These are phyloP conservation scores for Telenomus remus DNA, from an alignment of 1,140 invertebrate genomes.

Conservation along the genomic window DNA sequence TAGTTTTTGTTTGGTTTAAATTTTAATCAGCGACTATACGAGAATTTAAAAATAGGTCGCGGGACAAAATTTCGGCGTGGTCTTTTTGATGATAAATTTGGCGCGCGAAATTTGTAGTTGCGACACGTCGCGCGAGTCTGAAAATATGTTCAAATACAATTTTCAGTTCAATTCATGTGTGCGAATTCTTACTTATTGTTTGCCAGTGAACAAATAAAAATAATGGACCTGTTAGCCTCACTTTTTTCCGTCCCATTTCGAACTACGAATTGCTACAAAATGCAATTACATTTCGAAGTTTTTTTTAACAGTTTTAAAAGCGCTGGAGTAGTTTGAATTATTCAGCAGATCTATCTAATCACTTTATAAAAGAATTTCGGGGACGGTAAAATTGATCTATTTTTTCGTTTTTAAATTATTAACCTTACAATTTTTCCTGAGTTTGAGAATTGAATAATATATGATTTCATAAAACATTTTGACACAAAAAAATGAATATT, in stretches of 20 bases:
- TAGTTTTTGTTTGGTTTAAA: background rate
- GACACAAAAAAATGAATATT: too few relatives aligned
- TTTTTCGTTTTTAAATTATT: too few relatives aligned
- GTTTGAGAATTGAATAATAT: too few relatives aligned
- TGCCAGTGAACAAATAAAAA: background rate
- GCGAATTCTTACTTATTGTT: background rate
- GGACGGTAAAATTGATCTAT: too few relatives aligned
- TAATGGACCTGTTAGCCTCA: background rate
- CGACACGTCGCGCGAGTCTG: background rate
- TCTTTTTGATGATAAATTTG: background rate
- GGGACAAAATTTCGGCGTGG: background rate
- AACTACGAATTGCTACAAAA: background rate
- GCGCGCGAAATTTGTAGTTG: background rate
- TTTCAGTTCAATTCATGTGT: background rate
- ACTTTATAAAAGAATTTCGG: too few relatives aligned
- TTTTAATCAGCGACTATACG: background rate
- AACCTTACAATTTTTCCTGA: too few relatives aligned
- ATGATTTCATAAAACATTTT: too few relatives aligned
- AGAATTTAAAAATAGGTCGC: background rate
- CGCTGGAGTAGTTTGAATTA: too few relatives aligned
- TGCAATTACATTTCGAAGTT: too few relatives aligned
- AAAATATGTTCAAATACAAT: slow-evolving; percentile 1
- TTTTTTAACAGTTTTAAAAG: too few relatives aligned
- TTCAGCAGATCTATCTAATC: too few relatives aligned
- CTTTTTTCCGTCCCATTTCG: background rate